Evolutionary conservation across 1,140 invertebrate species (phyloP).

Genomic region (Scaptomyza graminum): DNA sequence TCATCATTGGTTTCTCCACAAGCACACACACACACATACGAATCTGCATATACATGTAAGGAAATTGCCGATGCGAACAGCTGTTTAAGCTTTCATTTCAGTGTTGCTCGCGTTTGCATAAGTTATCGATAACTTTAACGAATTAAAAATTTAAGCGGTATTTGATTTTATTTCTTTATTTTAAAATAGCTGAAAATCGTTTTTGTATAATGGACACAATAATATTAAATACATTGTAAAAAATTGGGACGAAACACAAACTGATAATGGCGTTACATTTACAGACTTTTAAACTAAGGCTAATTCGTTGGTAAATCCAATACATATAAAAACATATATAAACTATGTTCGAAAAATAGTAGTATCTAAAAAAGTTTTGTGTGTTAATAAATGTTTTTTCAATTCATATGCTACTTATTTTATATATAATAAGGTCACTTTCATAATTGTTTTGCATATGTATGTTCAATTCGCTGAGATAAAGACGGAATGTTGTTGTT

Average conservation of each 20-base stretch:
- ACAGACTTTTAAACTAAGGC: conserved; percentile 29
- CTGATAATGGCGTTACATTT: conserved; percentile 44
- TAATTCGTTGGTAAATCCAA: conserved; percentile 43
- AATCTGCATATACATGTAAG: conserved; percentile 30
- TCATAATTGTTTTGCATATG: conserved; percentile 51
- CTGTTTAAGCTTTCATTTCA: conserved; percentile 37
- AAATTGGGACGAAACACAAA: conserved; percentile 40
- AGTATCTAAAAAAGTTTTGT: conserved; percentile 47
- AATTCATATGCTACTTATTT: conserved; percentile 62
- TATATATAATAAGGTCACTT: conserved; percentile 78
- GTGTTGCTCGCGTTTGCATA: conserved; percentile 3
- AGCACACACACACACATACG: conserved; percentile 13
- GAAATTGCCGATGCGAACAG: conserved; percentile 32
- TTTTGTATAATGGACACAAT: conserved; percentile 57
- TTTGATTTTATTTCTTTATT: conserved; percentile 33
- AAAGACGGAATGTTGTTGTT: conserved; percentile 54
- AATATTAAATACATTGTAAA: conserved; percentile 48
- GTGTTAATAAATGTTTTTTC: conserved; percentile 21
- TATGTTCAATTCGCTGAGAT: conserved; percentile 54
- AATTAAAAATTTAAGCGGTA: background rate
- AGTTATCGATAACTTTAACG: conserved; percentile 19
- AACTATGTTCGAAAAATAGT: conserved; percentile 40
- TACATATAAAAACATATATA: conserved; percentile 33
- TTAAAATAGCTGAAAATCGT: conserved; percentile 25
- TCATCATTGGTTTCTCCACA: conserved; percentile 47